A percentile compares a stretch with the other conserved stretches of the same genome.
These are phyloP conservation scores for Lasiurus borealis DNA, from an alignment of 2,113 vertebrate genomes.

Conservation along the genomic window DNA sequence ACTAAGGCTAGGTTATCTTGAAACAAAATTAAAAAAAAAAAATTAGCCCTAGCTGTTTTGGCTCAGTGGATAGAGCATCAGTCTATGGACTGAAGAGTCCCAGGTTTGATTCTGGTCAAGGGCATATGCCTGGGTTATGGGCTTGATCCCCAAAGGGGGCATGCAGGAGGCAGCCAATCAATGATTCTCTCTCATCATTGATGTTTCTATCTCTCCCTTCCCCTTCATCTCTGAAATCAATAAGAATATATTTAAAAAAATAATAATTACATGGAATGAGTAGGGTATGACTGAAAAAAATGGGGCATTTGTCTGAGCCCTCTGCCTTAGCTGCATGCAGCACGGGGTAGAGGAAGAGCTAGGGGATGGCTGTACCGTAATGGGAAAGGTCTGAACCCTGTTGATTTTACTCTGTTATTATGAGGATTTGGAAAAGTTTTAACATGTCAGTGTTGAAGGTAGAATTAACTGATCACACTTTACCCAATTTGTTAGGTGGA, in stretches of 20 bases:
- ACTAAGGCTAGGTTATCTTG: background rate
- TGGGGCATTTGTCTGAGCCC: background rate
- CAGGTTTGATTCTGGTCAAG: too few relatives aligned
- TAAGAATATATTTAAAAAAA: too few relatives aligned
- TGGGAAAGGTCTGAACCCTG: background rate
- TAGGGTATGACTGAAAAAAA: background rate
- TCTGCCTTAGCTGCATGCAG: fast-evolving
- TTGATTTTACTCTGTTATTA: background rate
- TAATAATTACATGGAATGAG: background rate
- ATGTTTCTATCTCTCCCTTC: too few relatives aligned
- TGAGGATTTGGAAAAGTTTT: background rate
- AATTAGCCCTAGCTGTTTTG: too few relatives aligned
- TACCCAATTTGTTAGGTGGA: background rate
- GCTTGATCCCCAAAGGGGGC: too few relatives aligned
- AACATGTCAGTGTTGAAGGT: background rate
- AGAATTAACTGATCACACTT: background rate
- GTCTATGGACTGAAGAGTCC: too few relatives aligned
- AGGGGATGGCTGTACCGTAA: background rate
- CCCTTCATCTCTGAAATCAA: too few relatives aligned
- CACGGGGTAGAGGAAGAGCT: background rate
- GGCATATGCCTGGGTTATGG: too few relatives aligned
- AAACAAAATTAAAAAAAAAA: background rate
- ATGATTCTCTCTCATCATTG: too few relatives aligned
- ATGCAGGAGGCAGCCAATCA: too few relatives aligned
- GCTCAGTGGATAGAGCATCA: too few relatives aligned